Base-by-base conservation (phyloP, 2,797 vertebrate species). In the Rhabdomys pumilio region DNA sequence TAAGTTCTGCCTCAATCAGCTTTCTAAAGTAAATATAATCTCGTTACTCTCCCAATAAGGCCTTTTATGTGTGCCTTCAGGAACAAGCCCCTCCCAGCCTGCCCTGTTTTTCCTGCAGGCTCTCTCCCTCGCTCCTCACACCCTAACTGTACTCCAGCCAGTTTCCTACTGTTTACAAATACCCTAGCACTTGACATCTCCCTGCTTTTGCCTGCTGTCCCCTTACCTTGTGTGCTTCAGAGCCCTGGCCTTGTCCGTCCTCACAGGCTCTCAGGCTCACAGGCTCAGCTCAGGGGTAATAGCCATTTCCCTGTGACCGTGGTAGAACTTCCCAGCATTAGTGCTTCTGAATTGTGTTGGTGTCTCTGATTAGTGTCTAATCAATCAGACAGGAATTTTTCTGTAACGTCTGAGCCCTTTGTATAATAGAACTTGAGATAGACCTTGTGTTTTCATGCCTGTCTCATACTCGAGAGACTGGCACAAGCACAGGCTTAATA, bases 281-380 rank as follows among this genome's bases (percentile, higher is more conserved):
- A 65, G 41, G 75, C 38, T 59, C 57, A 87, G 75, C 24, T 89
- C 41, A 87, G 44, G 57, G 73, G 47, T 41, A 53, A 19, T 13
- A 34, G 59, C 55, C 72, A 22, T 69, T 73, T 91, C 44, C 57
- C 81, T 91, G 61, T 90, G 85, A 69, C 55, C 17, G 67, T 89
- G 79, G 88, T 19, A 67, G 65, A 88, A 65, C 59, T 79, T 85
- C 92, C 69, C 85, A 11, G 13, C 19, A 17, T 47, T 34, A n/a
- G 80, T 63, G 73, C 75, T 89, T 89, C 57, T 55, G 61, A 4
- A 0, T 47, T 63, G 41, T 79, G 55, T 65, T 73, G 91, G 5
- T 89, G 61, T 86, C 89, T 94, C 92, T 80, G 4, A 12, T 50
- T 93, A 50, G 61, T 53, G 29, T 92, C 85, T n/a, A 67, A 67